Base-by-base conservation (phyloP, 2,113 vertebrate species). In the Gallinago jamesoni region DNA sequence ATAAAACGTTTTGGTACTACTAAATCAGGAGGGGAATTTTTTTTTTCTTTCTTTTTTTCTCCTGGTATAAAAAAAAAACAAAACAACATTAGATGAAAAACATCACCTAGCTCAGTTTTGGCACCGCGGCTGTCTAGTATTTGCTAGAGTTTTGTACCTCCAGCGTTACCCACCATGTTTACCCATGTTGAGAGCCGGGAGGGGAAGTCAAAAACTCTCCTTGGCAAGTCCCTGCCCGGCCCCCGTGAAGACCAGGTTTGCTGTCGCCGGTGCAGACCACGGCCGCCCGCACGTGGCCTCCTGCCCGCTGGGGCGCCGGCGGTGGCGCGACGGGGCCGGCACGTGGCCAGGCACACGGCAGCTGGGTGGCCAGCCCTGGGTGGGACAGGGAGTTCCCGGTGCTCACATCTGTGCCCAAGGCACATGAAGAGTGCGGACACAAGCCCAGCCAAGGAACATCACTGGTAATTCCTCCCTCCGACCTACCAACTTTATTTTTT, bases 281-380 rank as follows among this genome's bases (percentile, higher is more conserved):
- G 0, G 69, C 84, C 19, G 1, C 81, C 57, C 2, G 0, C 37
- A 14, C 20, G 0, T 28, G 41, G 43, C 37, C 62, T 13, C 67
- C 62, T 0, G 1, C 43, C 70, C 23, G 45, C 57, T 2, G 1
- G 21, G 62, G 12, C 2, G 1, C 73, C 6, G 0, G 15, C 2
- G 0, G 53, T 52, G 66, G 59, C 1, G 8, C 4, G 0, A 70
- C 70, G 52, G 5, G 14, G n/a, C 50, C 50, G 3, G 70, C 2
- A 0, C 7, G 0, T 30, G 24, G 68, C 84, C 85, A 35, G 81
- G 82, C 37, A 22, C 15, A 0, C 1, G 1, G 81, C 56, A 84
- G 13, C 86, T 77, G 94, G 84, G 87, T 92, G 91, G 93, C 56
- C 93, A 84, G 39, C 45, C 31, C 74, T 69, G 81, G 66, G 19